phyloP scores from a whole-genome alignment of 2,113 vertebrate genomes.

The Balaeniceps rex region DNA sequence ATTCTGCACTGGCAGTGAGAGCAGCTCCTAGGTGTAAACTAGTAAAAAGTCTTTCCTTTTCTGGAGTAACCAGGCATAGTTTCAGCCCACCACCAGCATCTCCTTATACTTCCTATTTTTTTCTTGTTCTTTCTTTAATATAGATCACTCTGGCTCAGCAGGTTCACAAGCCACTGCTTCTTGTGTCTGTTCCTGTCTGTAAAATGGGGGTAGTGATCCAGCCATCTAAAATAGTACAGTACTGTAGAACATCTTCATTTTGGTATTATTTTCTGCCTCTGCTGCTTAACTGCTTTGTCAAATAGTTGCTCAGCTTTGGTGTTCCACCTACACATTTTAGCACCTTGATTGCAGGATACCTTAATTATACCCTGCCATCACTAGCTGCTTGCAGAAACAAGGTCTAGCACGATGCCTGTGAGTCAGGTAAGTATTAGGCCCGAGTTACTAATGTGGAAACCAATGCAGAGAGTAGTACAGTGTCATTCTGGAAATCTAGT shows the following conservation, averaged over 20 bases:
- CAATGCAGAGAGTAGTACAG: background rate
- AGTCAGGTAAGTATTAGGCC: background rate
- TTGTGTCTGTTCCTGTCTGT: background rate
- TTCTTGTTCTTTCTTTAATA: background rate
- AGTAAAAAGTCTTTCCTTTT: background rate
- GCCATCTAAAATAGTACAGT: background rate
- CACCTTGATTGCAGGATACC: background rate
- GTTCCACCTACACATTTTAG: background rate
- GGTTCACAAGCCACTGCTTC: background rate
- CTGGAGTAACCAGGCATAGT: background rate
- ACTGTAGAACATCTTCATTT: background rate
- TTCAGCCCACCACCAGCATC: background rate
- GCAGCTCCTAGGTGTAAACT: background rate
- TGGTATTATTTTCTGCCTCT: background rate
- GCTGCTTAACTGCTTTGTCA: background rate
- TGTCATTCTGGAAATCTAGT: background rate
- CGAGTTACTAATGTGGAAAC: background rate
- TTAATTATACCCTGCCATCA: background rate
- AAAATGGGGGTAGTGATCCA: background rate
- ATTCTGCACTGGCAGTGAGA: background rate
- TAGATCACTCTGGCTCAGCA: background rate
- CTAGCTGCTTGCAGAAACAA: background rate
- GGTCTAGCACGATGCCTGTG: rapidly evolving
- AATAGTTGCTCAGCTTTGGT: background rate
- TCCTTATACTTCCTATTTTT: background rate